phyloP scores from a whole-genome alignment of 2,797 vertebrate genomes.

The Nasua narica region DNA sequence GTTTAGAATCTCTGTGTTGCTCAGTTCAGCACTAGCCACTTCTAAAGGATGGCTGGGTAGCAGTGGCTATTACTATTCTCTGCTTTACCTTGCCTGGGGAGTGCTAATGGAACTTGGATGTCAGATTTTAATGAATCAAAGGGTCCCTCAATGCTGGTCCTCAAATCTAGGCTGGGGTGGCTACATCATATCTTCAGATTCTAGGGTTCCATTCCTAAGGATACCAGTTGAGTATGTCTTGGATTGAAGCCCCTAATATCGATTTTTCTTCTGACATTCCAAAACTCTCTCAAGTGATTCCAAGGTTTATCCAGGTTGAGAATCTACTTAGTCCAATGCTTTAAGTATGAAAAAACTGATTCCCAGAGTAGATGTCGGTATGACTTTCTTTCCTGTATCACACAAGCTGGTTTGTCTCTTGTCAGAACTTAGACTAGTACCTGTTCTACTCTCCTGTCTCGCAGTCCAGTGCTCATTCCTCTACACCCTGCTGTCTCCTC shows the following conservation, averaged over 20 bases:
- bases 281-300: background rate
- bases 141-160: background rate
- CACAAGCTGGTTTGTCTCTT: background rate
- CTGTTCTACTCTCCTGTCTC: background rate
- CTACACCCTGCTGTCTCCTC: background rate
- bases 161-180: background rate
- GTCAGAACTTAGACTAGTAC: background rate
- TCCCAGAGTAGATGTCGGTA: background rate
- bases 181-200: background rate
- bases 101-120: background rate
- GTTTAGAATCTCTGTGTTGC: background rate
- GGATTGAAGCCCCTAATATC: background rate
- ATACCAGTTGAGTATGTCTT: background rate
- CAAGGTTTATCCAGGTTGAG: slow-evolving; percentile 22
- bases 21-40: background rate
- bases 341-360: background rate
- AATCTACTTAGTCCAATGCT: background rate
- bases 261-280: background rate
- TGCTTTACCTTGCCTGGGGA: background rate
- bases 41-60: background rate
- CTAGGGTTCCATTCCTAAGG: background rate
- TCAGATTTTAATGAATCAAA: background rate
- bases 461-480: background rate
- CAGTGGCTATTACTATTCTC: background rate
- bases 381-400: background rate